Evolutionary conservation across 2,797 vertebrate genomes (phyloP).

Genomic region (Meriones psammophilus): DNA sequence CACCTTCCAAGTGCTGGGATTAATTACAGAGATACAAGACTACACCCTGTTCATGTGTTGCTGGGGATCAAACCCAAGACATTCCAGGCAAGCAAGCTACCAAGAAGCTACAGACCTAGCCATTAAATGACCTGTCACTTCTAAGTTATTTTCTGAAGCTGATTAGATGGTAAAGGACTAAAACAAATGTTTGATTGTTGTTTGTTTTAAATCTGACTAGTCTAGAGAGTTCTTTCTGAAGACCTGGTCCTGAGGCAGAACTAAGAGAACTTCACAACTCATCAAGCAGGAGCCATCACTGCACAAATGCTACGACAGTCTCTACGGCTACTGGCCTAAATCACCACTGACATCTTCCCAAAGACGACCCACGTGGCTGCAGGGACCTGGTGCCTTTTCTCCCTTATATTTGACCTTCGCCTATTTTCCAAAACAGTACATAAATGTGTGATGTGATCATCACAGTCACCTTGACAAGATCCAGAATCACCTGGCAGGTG

Average conservation of each 20-base stretch:
- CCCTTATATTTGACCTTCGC: neutral
- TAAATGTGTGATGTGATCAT: neutral
- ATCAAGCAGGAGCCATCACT: neutral
- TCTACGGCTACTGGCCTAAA: neutral
- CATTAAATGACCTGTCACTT: neutral
- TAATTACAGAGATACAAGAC: neutral
- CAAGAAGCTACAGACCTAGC: too few species aligned
- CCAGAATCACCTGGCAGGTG: neutral
- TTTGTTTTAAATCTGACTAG: neutral
- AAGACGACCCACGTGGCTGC: neutral
- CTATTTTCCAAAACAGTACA: neutral
- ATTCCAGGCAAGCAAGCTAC: neutral
- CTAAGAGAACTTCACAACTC: neutral
- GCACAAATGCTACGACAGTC: neutral
- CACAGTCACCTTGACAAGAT: neutral
- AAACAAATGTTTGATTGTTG: neutral
- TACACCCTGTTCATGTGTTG: neutral
- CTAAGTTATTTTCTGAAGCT: constrained; percentile 1
- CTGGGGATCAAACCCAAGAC: neutral
- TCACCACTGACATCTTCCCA: neutral
- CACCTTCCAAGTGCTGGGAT: neutral
- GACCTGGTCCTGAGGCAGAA: neutral
- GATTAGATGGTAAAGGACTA: neutral
- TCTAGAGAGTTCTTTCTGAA: constrained; percentile 13
- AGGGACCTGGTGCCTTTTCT: neutral